Percentiles rank a stretch among this genome's conserved stretches.
phyloP scores from a whole-genome alignment of 2,113 vertebrate genomes.

The Oreochromis aureus region DNA sequence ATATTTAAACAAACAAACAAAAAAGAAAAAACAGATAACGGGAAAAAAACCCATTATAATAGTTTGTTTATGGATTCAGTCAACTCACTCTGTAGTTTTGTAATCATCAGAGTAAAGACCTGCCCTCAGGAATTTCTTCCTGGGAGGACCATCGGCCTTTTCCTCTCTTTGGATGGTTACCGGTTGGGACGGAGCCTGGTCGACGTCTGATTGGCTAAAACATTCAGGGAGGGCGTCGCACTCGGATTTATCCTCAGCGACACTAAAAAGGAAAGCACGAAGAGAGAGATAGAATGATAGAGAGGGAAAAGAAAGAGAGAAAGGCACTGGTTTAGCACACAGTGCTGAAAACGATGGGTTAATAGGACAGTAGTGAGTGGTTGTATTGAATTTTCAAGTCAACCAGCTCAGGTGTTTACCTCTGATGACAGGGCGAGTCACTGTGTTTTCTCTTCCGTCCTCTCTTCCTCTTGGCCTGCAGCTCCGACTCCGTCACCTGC shows the following conservation, averaged over 20 bases:
- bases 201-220: constrained; percentile 59
- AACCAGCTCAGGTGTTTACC: constrained; percentile 60
- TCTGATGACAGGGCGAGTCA: constrained; percentile 58
- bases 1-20: not conserved
- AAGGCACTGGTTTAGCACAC: constrained; percentile 74
- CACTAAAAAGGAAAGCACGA: constrained; percentile 72
- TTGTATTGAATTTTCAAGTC: constrained; percentile 53
- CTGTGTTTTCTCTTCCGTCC: constrained; percentile 83
- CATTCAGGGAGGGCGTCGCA: constrained; percentile 64
- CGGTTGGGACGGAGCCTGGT: constrained; percentile 60
- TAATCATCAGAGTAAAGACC: constrained; percentile 97
- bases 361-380: constrained; percentile 56
- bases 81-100: constrained; percentile 93
- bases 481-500: constrained; percentile 79
- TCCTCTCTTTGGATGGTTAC: constrained; percentile 77
- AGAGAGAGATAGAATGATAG: constrained; percentile 66
- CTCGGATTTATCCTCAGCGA: constrained; percentile 64
- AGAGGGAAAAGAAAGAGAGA: constrained; percentile 64
- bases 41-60: accelerated
- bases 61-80: not conserved
- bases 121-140: constrained; percentile 93
- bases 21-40: not conserved
- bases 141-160: constrained; percentile 77
- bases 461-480: constrained; percentile 79
- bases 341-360: constrained; percentile 71